Evolutionary conservation across 2,888 invertebrate genomes (phyloP).

Genomic region (Drosophila phalerata): DNA sequence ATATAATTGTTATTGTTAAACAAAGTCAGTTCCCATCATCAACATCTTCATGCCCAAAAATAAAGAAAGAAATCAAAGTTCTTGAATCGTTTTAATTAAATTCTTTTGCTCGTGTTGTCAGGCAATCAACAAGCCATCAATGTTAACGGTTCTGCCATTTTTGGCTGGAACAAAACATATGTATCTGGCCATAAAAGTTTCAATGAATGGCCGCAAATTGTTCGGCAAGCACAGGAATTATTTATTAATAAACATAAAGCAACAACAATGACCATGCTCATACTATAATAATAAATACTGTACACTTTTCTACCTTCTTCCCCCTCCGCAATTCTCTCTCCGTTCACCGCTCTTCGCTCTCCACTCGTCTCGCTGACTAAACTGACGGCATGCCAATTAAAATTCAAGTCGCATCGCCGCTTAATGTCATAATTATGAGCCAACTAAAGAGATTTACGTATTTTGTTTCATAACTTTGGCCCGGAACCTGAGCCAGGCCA

Average conservation of each 20-base stretch:
- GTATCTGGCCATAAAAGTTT: conserved; percentile 59
- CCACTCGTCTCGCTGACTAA: conserved; percentile 8
- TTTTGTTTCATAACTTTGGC: conserved; percentile 71
- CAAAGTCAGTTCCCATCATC: conserved; percentile 1
- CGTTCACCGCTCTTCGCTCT: no score
- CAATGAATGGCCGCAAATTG: conserved; percentile 68
- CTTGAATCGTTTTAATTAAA: conserved; percentile 45
- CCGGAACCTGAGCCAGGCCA: conserved; percentile 27
- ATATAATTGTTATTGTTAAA: conserved; percentile 14
- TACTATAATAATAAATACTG: conserved; percentile 55
- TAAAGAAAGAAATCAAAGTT: conserved; percentile 20
- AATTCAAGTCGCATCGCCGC: conserved; percentile 76
- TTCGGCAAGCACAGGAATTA: conserved; percentile 57
- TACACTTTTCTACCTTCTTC: background rate
- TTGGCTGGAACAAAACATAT: conserved; percentile 51
- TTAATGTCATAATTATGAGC: conserved; percentile 82
- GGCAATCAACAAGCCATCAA: conserved; percentile 54
- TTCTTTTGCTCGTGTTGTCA: conserved; percentile 20
- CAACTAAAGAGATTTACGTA: conserved; percentile 82
- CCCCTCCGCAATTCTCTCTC: no score
- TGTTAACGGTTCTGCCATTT: conserved; percentile 57
- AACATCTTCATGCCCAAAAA: background rate
- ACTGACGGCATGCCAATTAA: conserved; percentile 69
- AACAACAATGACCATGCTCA: conserved; percentile 21
- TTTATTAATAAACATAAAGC: conserved; percentile 76